These are phyloP conservation scores for Merops nubicus DNA, from an alignment of 2,113 vertebrate species.

Conservation along the genomic window DNA sequence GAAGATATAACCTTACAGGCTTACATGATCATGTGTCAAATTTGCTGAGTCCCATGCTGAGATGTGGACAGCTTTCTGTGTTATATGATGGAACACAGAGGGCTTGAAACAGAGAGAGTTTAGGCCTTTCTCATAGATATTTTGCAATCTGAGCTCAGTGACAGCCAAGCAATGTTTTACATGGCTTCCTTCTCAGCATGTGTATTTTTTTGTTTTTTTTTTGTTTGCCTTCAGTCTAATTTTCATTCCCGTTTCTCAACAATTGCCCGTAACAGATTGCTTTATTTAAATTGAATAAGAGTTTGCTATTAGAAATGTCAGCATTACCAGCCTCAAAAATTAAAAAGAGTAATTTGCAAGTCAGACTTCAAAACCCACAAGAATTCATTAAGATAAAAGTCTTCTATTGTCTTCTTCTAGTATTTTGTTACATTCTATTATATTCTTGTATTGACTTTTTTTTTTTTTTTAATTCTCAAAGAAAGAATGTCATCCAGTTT, in stretches of 20 bases:
- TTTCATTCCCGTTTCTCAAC: background rate
- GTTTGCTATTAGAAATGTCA: background rate
- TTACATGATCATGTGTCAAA: slow-evolving; percentile 4
- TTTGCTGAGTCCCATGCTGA: background rate
- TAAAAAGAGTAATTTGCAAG: background rate
- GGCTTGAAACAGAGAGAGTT: background rate
- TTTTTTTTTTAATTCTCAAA: background rate
- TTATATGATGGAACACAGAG: background rate
- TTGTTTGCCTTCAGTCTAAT: background rate
- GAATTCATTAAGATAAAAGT: background rate
- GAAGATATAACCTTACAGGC: slow-evolving; percentile 1
- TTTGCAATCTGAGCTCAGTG: background rate
- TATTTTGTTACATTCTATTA: background rate
- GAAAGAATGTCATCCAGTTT: background rate
- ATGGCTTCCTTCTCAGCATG: background rate
- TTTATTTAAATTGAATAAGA: background rate
- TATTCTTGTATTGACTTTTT: background rate
- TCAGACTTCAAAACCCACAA: background rate
- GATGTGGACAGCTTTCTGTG: slow-evolving; percentile 16
- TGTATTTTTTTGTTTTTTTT: background rate
- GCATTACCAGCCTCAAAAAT: background rate
- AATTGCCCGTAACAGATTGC: background rate
- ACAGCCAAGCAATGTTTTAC: background rate
- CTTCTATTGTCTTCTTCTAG: background rate
- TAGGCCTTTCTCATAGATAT: background rate